Conservation (phyloP, 2,888 invertebrate species). For the Arge pagana region DNA sequence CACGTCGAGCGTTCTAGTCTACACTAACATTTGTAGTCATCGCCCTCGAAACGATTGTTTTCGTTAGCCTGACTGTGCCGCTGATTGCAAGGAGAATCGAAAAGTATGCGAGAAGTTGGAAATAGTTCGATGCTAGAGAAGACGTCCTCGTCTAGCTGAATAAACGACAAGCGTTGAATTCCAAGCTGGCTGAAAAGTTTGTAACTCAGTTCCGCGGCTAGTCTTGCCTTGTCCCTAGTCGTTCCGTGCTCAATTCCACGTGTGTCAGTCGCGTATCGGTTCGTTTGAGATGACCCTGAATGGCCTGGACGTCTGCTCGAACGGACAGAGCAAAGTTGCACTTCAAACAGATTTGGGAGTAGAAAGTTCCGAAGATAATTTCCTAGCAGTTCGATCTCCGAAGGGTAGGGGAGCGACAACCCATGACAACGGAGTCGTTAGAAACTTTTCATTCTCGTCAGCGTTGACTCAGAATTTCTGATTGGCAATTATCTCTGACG, state of each 20-base stretch:
- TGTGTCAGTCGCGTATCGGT: too few species aligned
- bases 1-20: too few species aligned
- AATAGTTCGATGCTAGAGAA: conserved; percentile 45
- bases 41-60: too few species aligned
- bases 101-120: conserved; percentile 49
- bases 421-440: conserved; percentile 17
- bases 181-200: conserved; percentile 54
- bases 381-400: conserved; percentile 1
- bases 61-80: conserved; percentile 24
- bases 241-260: too few species aligned
- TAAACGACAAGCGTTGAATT: conserved; percentile 45
- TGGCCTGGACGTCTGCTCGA: too few species aligned
- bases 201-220: conserved; percentile 54
- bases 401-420: conserved; percentile 5
- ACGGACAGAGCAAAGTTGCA: too few species aligned
- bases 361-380: conserved; percentile 17
- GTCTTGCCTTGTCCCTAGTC: too few species aligned
- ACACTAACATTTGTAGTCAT: too few species aligned
- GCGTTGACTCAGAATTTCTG: conserved; percentile 19
- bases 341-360: conserved; percentile 17
- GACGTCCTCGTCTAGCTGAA: conserved; percentile 33
- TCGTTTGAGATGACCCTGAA: too few species aligned
- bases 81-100: conserved; percentile 42
- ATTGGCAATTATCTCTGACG: conserved; percentile 16
- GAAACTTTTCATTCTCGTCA: conserved; percentile 15